Evolutionary conservation across 2,797 vertebrate genomes (phyloP).

Genomic region (Pogoniulus pusillus): DNA sequence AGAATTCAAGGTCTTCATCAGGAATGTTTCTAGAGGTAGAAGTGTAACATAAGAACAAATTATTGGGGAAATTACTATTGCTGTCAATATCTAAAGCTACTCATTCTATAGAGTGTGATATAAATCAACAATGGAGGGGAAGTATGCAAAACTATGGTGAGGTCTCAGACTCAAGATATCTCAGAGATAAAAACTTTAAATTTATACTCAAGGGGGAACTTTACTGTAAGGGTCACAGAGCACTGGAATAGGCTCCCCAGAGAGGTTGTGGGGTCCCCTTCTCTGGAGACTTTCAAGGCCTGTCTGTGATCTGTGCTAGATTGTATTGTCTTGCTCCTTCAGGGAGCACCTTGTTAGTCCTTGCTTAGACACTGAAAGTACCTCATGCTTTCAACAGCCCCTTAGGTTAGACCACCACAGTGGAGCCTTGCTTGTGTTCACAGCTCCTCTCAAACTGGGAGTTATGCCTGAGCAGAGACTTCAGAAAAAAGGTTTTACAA

Average conservation of each 20-base stretch:
- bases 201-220: not conserved
- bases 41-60: not conserved
- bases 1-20: slow-evolving; percentile 3
- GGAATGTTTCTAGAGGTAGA: slow-evolving; percentile 47
- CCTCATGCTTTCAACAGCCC: not conserved
- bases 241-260: too few species aligned
- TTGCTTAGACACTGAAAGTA: not conserved
- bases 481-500: not conserved
- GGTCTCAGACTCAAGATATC: not conserved
- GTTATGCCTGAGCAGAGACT: not conserved
- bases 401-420: not conserved
- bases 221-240: too few species aligned
- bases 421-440: not conserved
- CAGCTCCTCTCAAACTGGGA: not conserved
- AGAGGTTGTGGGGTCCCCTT: too few species aligned
- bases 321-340: too few species aligned
- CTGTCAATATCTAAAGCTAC: not conserved
- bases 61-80: not conserved
- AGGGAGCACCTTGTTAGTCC: too few species aligned
- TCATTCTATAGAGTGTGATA: not conserved
- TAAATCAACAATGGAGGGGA: not conserved
- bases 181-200: not conserved
- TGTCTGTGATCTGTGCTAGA: too few species aligned
- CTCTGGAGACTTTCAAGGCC: too few species aligned
- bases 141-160: not conserved